These are phyloP conservation scores for Margarornis squamiger DNA, from an alignment of 2,797 vertebrate species.

Conservation along the genomic window DNA sequence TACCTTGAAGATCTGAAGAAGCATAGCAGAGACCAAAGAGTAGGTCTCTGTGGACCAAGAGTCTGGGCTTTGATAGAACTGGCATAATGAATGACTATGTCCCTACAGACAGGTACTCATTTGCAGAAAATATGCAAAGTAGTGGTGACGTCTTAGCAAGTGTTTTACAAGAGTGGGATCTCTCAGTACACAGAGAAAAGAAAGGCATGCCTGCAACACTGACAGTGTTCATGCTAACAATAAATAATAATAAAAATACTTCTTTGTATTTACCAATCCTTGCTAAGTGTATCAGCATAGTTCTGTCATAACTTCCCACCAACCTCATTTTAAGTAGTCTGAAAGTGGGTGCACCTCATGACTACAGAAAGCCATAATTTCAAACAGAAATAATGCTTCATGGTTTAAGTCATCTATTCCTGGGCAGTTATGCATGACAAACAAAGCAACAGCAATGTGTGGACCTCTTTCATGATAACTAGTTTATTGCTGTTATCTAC, in stretches of 20 bases:
- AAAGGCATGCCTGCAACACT: not conserved
- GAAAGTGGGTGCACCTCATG: not conserved
- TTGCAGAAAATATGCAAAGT: not conserved
- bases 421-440: not conserved
- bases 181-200: not conserved
- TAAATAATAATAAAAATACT: not conserved
- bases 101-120: not conserved
- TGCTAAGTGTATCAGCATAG: not conserved
- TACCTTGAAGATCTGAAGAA: not conserved
- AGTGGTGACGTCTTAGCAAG: not conserved
- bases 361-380: not conserved
- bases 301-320: not conserved
- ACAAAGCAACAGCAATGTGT: rapidly evolving
- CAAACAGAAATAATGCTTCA: not conserved
- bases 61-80: not conserved
- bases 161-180: not conserved
- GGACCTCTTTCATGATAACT: not conserved
- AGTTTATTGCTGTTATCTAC: not conserved
- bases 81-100: not conserved
- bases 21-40: not conserved
- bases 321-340: not conserved
- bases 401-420: not conserved
- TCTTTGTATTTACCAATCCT: not conserved
- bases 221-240: not conserved
- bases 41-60: not conserved